Evolutionary conservation across 2,888 invertebrate species (phyloP).

Genomic region (Nomada flava): DNA sequence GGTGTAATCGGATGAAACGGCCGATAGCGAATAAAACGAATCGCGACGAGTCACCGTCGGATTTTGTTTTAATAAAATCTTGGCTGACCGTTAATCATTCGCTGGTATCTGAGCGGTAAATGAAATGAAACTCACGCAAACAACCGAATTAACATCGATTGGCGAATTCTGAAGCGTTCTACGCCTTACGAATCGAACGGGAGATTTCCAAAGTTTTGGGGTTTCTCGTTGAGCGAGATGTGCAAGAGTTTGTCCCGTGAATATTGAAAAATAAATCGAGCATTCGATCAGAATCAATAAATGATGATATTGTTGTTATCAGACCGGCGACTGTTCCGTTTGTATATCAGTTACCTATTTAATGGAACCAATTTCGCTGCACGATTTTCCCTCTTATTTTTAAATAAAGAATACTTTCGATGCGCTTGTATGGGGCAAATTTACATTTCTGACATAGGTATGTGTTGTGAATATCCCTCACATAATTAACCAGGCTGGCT

Average conservation of each 20-base stretch:
- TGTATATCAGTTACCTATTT: background rate
- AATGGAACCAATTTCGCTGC: background rate
- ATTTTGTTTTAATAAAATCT: slow-evolving; percentile 25
- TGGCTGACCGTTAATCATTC: slow-evolving; percentile 7
- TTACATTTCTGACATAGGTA: background rate
- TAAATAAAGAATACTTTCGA: background rate
- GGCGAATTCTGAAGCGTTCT: background rate
- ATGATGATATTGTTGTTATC: no score
- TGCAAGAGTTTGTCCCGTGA: background rate
- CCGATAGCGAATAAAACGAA: background rate
- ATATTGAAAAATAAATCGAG: background rate
- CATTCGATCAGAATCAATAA: background rate
- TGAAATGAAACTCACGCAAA: slow-evolving; percentile 32
- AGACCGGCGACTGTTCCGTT: background rate
- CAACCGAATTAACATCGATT: slow-evolving; percentile 46
- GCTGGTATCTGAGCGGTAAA: slow-evolving; percentile 12
- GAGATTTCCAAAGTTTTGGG: background rate
- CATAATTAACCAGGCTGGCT: slow-evolving; percentile 7
- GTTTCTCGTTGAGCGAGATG: background rate
- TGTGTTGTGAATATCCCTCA: background rate
- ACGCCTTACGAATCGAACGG: background rate
- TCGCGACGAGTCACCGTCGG: background rate
- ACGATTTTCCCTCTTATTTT: background rate
- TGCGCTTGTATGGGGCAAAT: background rate
- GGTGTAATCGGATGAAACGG: slow-evolving; percentile 13